Conservation (phyloP, 2,888 invertebrate species). For the Lasius platythorax region DNA sequence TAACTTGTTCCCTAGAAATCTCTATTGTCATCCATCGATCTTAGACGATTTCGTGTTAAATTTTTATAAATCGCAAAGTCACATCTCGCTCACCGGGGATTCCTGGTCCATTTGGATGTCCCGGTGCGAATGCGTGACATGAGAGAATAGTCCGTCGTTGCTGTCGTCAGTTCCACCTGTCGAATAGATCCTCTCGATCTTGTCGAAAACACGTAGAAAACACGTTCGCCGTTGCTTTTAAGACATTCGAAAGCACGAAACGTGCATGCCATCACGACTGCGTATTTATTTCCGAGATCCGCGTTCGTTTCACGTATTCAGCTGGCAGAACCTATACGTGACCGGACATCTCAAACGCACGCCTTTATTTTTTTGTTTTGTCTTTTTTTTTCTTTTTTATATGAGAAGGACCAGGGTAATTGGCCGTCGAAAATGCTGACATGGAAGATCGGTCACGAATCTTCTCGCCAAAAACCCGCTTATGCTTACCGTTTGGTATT, state of each 20-base stretch:
- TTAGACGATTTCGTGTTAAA: not conserved
- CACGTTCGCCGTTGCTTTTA: slow-evolving; percentile 1
- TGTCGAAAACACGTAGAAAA: slow-evolving; percentile 21
- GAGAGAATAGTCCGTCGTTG: slow-evolving; percentile 34
- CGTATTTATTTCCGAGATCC: slow-evolving; percentile 49
- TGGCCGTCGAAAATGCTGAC: slow-evolving; percentile 22
- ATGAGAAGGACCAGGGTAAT: slow-evolving; percentile 21
- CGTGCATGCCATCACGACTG: slow-evolving; percentile 44
- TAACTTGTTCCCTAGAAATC: not conserved
- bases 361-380: not conserved
- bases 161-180: slow-evolving; percentile 14
- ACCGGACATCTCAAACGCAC: slow-evolving; percentile 39
- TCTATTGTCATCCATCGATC: not conserved
- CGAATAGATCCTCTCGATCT: slow-evolving; percentile 33
- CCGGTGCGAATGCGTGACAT: not conserved
- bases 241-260: slow-evolving; percentile 49
- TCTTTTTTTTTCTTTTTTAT: not conserved
- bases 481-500: not conserved
- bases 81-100: not conserved
- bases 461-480: not conserved
- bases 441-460: slow-evolving; percentile 17
- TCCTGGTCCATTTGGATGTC: not conserved
- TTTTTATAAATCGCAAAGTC: not conserved
- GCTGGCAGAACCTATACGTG: slow-evolving; percentile 31
- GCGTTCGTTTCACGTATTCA: slow-evolving; percentile 41